Evolutionary conservation across 2,113 vertebrate genomes (phyloP), one percentile per base, ranked within the genome.

Genomic region (Clupea harengus): DNA sequence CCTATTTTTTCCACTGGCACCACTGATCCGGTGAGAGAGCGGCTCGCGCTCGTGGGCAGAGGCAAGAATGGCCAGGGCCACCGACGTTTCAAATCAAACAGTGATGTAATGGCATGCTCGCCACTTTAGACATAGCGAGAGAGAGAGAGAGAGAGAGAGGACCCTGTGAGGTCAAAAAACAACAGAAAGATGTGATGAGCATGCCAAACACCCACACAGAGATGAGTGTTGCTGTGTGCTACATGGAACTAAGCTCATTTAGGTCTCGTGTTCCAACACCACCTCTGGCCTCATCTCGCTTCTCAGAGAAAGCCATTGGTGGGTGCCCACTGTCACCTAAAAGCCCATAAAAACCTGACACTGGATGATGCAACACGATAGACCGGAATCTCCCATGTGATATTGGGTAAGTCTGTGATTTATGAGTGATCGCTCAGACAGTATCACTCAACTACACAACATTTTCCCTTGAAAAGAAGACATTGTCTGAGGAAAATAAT

Each of bases 1-100:
- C 94, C 92, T 90, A 84, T 91, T 93, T 91, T 93, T 94, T 93
- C 85, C 54, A 60, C 54, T 60, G 49, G 86, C 87, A 87, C 85
- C 83, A 86, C 85, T 84, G 86, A 88, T 86, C 87, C 86, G 49
- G 83, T 52, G 86, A 83, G 83, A 83, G 60, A 80, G 78, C 75
- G 28, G 25, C 39, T 4, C 0, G 54, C 54, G 82, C 87, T 88
- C 17, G 49, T 83, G 83, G 83, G 82, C 50, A 87, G 82, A 86
- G 84, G 67, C 81, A 67, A 88, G 87, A 82, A 83, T 57, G 25
- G 78, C 83, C 87, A 81, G 82, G 85, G 84, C 85, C 82, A 85
- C 84, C 87, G n/a, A n/a, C n/a, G 85, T 87, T 72, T 72, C 64
- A 32, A 72, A 78, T 78, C 10, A 78, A 9, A 28, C 25, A 11